Base-by-base conservation (phyloP, 1,140 invertebrate genomes). In the Meloidogyne exigua region DNA sequence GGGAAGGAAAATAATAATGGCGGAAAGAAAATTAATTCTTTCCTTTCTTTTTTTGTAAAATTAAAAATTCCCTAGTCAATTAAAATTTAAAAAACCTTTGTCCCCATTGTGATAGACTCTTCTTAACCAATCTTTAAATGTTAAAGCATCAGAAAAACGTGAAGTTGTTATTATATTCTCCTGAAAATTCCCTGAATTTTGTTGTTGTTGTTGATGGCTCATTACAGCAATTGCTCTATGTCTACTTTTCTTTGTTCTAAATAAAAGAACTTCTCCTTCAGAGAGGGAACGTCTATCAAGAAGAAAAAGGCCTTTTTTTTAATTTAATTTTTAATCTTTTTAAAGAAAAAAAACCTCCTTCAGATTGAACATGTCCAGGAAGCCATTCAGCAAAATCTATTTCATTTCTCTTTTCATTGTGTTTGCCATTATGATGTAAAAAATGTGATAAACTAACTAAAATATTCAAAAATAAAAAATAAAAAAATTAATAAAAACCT, bases 221-320 rank as follows among this genome's bases (percentile, higher is more conserved):
- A 82, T 82, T 26, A 82, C 68, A n/a, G 81, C 80, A 75, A 82
- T 84, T 0, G 81, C 81, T 64, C 81, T 62, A 71, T 82, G 78
- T 1, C 83, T 42, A 72, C 66, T 84, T 62, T 84, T 82, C 28
- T 84, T 82, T 42, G 82, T 84, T 44, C 69, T 42, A 57, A 82
- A 82, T 25, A 82, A 67, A 13, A 82, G n/a, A 18, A 82, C 81
- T 77, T 82, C 81, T 13, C 81, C 81, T 68, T 82, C 83, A 9
- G 83, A 72, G 28, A 74, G 75, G 15, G 78, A 36, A 26, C 64
- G 42, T 15, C 83, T 82, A 66, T 82, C 74, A 15, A 82, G 57
- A 5, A 73, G 72, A 26, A 84, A 80, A 11, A 81, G 72, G 11
- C 80, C 80, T 81, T 39, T 70, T 13, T n/a, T n/a, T n/a, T n/a